Evolutionary conservation across 2,797 vertebrate genomes (phyloP).

Genomic region (Danio choprae): DNA sequence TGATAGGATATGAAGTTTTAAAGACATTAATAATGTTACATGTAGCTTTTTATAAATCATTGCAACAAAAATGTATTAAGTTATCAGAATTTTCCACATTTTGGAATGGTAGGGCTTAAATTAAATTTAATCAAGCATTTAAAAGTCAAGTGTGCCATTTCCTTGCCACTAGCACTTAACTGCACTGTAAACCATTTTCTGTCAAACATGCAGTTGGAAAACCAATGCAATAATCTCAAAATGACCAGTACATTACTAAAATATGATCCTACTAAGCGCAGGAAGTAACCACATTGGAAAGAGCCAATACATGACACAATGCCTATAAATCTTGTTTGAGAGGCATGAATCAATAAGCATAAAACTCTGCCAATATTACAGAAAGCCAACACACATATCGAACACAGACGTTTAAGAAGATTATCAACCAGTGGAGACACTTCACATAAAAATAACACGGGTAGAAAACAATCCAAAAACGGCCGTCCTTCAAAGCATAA

Average conservation of each 20-base stretch:
- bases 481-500: background rate
- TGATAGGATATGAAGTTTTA: no score
- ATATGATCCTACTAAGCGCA: constrained; percentile 1
- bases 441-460: background rate
- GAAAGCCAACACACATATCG: constrained; percentile 4
- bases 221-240: constrained; percentile 8
- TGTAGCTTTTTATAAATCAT: background rate
- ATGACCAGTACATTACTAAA: background rate
- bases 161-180: background rate
- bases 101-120: background rate
- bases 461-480: constrained; percentile 3
- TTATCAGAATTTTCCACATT: background rate
- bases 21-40: background rate
- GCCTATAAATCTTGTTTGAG: constrained; percentile 1
- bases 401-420: background rate
- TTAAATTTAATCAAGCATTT: background rate
- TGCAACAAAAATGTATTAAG: background rate
- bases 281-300: background rate
- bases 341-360: constrained; percentile 23
- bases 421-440: background rate
- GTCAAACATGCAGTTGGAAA: background rate
- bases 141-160: background rate
- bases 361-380: background rate
- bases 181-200: background rate
- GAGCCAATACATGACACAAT: background rate